A percentile compares a stretch with the other conserved stretches of the same genome.
These are phyloP conservation scores for Amazona vittata DNA, from an alignment of 2,113 vertebrate genomes.

Conservation along the genomic window DNA sequence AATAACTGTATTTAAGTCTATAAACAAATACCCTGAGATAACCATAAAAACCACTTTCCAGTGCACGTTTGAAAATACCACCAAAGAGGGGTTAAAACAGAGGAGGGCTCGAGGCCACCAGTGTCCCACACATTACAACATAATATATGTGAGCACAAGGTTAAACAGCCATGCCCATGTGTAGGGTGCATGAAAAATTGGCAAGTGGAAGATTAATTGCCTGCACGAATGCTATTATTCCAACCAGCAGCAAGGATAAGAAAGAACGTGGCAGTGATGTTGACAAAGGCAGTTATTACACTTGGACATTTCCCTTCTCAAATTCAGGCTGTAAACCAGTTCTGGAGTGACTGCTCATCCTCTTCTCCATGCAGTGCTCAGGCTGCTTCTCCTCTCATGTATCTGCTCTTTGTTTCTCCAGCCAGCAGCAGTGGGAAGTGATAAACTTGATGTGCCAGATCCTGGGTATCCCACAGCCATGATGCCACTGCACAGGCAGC, in stretches of 20 bases:
- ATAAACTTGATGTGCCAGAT: neutral
- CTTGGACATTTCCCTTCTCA: conserved; percentile 1
- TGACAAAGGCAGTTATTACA: conserved; percentile 49
- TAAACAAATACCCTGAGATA: conserved; percentile 33
- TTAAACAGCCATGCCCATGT: conserved; percentile 46
- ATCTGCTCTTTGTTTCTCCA: neutral
- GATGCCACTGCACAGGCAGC: neutral
- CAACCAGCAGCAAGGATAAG: conserved; percentile 16
- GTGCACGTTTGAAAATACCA: conserved; percentile 18
- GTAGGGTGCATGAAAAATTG: conserved; percentile 47
- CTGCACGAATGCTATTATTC: conserved; percentile 24
- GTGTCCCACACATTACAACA: conserved; percentile 27
- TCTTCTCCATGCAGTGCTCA: neutral
- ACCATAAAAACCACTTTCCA: conserved; percentile 31
- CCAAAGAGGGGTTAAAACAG: conserved; percentile 40
- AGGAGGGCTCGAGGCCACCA: conserved; percentile 35
- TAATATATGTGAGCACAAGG: conserved; percentile 46
- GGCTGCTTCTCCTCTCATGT: neutral
- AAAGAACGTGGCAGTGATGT: conserved; percentile 14
- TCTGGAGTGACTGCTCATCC: neutral
- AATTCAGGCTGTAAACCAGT: conserved; percentile 41
- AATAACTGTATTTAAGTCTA: conserved; percentile 46
- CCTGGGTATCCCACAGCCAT: neutral
- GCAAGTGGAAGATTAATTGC: conserved; percentile 60
- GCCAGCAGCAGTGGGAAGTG: neutral